Conservation (phyloP, 2,113 vertebrate species). For the Brachyhypopomus gauderio region DNA sequence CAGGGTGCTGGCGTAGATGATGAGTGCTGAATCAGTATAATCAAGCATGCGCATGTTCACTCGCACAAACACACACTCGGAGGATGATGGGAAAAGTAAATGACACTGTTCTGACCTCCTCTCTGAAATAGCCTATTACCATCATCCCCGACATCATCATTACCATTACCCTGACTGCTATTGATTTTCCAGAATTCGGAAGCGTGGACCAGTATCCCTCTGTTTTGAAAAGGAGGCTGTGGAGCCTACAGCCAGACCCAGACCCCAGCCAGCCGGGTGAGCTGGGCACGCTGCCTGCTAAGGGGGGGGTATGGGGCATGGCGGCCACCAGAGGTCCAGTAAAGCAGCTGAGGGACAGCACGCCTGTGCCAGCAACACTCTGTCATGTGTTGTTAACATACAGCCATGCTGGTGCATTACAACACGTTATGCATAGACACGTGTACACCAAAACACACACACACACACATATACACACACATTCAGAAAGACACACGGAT, state of each 20-base stretch:
- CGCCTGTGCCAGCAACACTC: conserved; percentile 24
- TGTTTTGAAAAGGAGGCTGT: conserved; percentile 19
- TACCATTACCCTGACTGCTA: conserved; percentile 14
- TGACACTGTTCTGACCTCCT: conserved; percentile 14
- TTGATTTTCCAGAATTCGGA: conserved; percentile 37
- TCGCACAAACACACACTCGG: background rate
- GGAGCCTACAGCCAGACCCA: background rate
- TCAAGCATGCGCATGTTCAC: background rate
- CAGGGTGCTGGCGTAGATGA: conserved; percentile 31
- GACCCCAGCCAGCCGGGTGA: conserved; percentile 13
- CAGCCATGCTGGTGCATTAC: background rate
- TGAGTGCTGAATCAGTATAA: background rate
- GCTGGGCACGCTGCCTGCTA: conserved; percentile 32
- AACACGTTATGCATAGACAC: too few relatives aligned
- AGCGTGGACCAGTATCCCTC: conserved; percentile 17
- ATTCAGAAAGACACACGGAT: too few relatives aligned
- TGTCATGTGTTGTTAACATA: background rate
- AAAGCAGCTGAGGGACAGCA: conserved; percentile 21
- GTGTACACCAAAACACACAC: too few relatives aligned
- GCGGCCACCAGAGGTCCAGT: background rate
- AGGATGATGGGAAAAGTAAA: conserved; percentile 5
- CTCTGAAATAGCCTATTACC: conserved; percentile 15
- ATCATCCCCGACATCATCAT: conserved; percentile 22
- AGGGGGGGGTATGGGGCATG: background rate
- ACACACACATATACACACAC: too few relatives aligned